Conservation (phyloP, 2,888 invertebrate species). For the Eupithecia subfuscata region DNA sequence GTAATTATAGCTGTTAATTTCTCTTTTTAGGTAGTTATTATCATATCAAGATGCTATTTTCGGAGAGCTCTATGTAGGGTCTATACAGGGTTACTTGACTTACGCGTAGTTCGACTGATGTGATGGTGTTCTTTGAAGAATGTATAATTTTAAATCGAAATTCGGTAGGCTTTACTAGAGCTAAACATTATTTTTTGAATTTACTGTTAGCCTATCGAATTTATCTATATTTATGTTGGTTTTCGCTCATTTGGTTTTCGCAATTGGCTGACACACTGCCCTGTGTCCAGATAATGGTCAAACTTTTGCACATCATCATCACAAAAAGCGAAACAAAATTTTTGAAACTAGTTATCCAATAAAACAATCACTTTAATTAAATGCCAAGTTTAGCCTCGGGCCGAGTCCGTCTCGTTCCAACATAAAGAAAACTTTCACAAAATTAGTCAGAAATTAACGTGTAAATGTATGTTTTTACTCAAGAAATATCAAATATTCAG, state of each 20-base stretch:
- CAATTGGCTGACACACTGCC: not conserved
- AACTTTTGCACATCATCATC: not conserved
- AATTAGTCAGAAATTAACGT: slow-evolving; percentile 62
- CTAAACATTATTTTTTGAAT: not conserved
- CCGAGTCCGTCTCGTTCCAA: not conserved
- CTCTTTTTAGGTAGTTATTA: not conserved
- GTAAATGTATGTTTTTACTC: slow-evolving; percentile 57
- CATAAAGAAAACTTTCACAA: slow-evolving; percentile 47
- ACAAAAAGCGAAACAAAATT: not conserved
- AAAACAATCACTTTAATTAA: not conserved
- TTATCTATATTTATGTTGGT: not conserved
- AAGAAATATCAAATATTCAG: slow-evolving; percentile 54
- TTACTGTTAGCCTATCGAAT: not conserved
- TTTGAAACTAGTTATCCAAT: not conserved
- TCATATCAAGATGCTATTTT: too few species aligned
- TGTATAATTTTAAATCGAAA: too few species aligned
- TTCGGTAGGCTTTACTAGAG: too few species aligned
- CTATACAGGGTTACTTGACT: too few species aligned
- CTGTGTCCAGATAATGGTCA: not conserved
- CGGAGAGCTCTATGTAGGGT: too few species aligned
- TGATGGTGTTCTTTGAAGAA: too few species aligned
- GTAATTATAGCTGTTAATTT: not conserved
- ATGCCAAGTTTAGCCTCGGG: not conserved
- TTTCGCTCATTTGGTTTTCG: not conserved
- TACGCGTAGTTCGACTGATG: too few species aligned